Conservation (phyloP, 2,113 vertebrate genomes). For the Thomomys bottae region DNA sequence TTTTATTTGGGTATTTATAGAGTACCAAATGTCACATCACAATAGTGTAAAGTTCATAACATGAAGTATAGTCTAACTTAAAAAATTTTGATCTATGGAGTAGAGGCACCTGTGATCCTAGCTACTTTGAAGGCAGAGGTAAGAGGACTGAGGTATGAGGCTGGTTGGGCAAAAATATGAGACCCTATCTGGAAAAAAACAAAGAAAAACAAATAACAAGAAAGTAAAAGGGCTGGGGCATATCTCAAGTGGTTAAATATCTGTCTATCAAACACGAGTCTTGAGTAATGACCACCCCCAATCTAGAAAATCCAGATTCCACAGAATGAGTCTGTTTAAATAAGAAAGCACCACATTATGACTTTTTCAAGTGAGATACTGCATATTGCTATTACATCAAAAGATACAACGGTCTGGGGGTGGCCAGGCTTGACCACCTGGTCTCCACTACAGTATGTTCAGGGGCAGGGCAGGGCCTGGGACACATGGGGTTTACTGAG, state of each 20-base stretch:
- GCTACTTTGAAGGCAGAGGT: too few species aligned
- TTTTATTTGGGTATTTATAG: conserved; percentile 16
- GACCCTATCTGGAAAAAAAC: too few species aligned
- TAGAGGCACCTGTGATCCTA: too few species aligned
- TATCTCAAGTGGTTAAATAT: not conserved
- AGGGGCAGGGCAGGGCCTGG: not conserved
- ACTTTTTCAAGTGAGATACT: not conserved
- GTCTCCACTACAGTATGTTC: not conserved
- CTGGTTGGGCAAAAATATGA: too few species aligned
- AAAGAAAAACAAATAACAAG: too few species aligned
- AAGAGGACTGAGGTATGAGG: too few species aligned
- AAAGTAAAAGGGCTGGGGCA: not conserved
- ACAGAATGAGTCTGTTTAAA: not conserved
- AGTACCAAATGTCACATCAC: not conserved
- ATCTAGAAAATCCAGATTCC: not conserved
- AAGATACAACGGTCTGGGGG: not conserved
- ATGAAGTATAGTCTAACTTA: not conserved
- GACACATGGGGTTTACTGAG: not conserved
- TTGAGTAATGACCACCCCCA: not conserved
- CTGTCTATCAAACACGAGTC: not conserved
- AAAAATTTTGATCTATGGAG: not conserved
- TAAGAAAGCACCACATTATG: not conserved
- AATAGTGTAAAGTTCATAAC: not conserved
- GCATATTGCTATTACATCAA: not conserved
- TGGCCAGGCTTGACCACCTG: not conserved